A percentile compares a stretch with the other conserved stretches of the same genome.
Conservation (phyloP, 2,888 invertebrate species). For the Fragum sueziense region DNA sequence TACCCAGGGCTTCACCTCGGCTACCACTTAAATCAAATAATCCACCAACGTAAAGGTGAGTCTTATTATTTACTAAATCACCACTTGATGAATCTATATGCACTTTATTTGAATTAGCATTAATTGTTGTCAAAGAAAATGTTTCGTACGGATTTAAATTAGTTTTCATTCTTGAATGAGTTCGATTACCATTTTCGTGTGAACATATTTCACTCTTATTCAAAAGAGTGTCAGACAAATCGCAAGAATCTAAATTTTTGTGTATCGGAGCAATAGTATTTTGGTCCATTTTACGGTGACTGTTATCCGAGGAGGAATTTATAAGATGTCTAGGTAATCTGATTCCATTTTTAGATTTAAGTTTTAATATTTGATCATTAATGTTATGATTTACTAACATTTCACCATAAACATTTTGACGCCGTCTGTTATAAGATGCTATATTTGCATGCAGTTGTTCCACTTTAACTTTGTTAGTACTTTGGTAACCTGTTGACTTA, state of each 20-base stretch:
- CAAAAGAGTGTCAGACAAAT: too few species aligned
- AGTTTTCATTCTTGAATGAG: not conserved
- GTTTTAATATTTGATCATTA: too few species aligned
- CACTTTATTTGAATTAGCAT: not conserved
- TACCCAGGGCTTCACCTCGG: constrained; percentile 56
- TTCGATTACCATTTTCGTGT: too few species aligned
- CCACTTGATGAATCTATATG: not conserved
- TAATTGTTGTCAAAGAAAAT: not conserved
- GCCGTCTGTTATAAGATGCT: not conserved
- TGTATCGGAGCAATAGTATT: too few species aligned
- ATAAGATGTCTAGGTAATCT: too few species aligned
- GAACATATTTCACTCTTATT: too few species aligned
- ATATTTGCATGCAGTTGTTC: not conserved
- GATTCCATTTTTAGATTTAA: too few species aligned
- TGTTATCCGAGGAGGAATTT: too few species aligned
- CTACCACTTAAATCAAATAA: constrained; percentile 56
- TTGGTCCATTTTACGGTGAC: too few species aligned
- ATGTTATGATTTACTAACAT: too few species aligned
- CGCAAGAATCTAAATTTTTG: too few species aligned
- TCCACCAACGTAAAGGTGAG: constrained; percentile 50
- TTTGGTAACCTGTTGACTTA: not conserved
- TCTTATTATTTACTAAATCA: not conserved
- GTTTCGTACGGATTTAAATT: not conserved
- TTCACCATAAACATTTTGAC: not conserved
- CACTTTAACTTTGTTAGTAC: not conserved